Conservation (phyloP, 2,113 vertebrate species). For the Boleophthalmus pectinirostris region DNA sequence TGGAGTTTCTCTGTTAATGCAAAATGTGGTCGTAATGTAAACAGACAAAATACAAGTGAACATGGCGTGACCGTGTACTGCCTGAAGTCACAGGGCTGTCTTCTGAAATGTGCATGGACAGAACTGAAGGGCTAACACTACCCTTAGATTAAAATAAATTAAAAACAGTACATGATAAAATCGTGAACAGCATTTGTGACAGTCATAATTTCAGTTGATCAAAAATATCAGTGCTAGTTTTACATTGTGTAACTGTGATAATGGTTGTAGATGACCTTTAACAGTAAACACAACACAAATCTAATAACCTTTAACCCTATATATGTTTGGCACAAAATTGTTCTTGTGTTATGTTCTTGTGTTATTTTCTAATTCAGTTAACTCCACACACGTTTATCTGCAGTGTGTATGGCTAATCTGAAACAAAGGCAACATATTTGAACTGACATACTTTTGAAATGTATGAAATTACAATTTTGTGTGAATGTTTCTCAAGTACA, state of each 20-base stretch:
- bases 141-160: constrained; percentile 32
- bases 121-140: constrained; percentile 13
- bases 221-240: constrained; percentile 29
- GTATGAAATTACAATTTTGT: constrained; percentile 14
- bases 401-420: neutral
- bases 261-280: constrained; percentile 21
- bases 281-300: constrained; percentile 24
- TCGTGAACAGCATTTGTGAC: constrained; percentile 33
- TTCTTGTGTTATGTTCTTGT: neutral
- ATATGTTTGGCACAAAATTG: constrained; percentile 52
- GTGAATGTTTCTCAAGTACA: constrained; percentile 10
- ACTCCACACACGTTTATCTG: neutral
- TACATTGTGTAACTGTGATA: constrained; percentile 21
- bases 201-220: constrained; percentile 44
- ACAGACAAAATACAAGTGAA: constrained; percentile 68
- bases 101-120: constrained; percentile 21
- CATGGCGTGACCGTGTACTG: constrained; percentile 33
- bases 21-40: constrained; percentile 65
- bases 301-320: constrained; percentile 23
- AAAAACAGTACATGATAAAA: constrained; percentile 26
- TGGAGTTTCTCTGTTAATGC: constrained; percentile 58
- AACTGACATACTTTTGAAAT: neutral
- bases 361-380: neutral
- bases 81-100: constrained; percentile 35
- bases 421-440: neutral